A percentile compares a stretch with the other conserved stretches of the same genome.
These are phyloP conservation scores for Perognathus longimembris DNA, from an alignment of 2,113 vertebrate genomes.

Conservation along the genomic window DNA sequence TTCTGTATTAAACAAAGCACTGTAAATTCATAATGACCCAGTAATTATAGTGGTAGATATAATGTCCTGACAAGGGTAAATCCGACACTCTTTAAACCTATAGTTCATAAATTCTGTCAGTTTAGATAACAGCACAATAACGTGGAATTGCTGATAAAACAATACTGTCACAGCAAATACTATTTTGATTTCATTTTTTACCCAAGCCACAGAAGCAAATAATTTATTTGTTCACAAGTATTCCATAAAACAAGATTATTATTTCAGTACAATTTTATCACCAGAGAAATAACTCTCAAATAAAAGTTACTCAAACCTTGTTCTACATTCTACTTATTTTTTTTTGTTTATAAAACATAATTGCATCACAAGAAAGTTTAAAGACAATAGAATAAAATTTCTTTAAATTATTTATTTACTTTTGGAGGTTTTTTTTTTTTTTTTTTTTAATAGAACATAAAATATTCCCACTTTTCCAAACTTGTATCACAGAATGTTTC, in stretches of 20 bases:
- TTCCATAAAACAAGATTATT: neutral
- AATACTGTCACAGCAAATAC: slow-evolving; percentile 19
- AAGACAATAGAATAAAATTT: neutral
- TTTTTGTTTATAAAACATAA: neutral
- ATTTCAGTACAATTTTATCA: neutral
- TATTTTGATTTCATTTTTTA: slow-evolving; percentile 17
- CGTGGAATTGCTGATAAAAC: neutral
- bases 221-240: slow-evolving; percentile 50
- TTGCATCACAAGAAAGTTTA: neutral
- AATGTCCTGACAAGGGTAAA: slow-evolving; percentile 34
- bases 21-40: slow-evolving; percentile 80
- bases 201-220: slow-evolving; percentile 1
- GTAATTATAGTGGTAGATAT: slow-evolving; percentile 64
- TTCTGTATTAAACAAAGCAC: slow-evolving; percentile 40
- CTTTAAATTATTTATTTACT: neutral
- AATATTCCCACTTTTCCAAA: too few species aligned
- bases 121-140: slow-evolving; percentile 65
- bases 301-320: neutral
- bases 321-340: neutral
- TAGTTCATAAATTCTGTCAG: slow-evolving; percentile 68
- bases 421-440: neutral
- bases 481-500: too few species aligned
- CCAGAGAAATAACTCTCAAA: neutral
- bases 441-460: neutral
- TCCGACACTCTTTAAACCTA: slow-evolving; percentile 56